Evolutionary conservation across 2,113 vertebrate species (phyloP).

Genomic region (Psophia crepitans): DNA sequence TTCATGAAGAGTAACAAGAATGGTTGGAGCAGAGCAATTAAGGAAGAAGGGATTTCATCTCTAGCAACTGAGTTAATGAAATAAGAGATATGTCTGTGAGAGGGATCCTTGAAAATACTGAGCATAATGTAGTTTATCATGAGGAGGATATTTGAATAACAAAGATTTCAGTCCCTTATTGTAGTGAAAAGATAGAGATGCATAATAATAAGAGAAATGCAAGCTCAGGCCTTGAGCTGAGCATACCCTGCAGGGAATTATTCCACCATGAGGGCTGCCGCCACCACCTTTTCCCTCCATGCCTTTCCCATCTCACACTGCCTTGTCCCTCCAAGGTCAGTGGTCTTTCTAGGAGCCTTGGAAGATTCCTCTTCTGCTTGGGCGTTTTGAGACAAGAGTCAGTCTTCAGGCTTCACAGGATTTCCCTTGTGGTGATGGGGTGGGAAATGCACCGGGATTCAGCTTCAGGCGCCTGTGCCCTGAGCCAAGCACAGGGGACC

Average conservation of each 20-base stretch:
- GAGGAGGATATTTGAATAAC: constrained; percentile 26
- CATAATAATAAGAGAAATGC: not conserved
- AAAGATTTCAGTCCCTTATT: not conserved
- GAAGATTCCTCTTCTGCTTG: not conserved
- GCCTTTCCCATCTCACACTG: not conserved
- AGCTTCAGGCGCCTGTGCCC: not conserved
- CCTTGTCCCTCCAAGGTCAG: not conserved
- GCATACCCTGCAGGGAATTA: not conserved
- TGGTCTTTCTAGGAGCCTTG: not conserved
- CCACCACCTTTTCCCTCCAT: not conserved
- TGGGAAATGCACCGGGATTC: not conserved
- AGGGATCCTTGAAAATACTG: not conserved
- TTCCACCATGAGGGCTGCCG: not conserved
- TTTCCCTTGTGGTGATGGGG: not conserved
- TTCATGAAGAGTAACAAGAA: not conserved
- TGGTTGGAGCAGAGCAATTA: constrained; percentile 30
- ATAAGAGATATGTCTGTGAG: not conserved
- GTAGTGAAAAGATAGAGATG: not conserved
- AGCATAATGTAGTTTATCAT: not conserved
- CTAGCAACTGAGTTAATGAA: constrained; percentile 29
- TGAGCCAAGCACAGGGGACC: fast-evolving
- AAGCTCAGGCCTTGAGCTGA: not conserved
- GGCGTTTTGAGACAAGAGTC: not conserved
- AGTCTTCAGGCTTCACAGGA: not conserved
- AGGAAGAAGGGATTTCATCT: constrained; percentile 16